These are phyloP conservation scores for Capreolus pygargus DNA, from an alignment of 2,113 vertebrate genomes.

Conservation along the genomic window DNA sequence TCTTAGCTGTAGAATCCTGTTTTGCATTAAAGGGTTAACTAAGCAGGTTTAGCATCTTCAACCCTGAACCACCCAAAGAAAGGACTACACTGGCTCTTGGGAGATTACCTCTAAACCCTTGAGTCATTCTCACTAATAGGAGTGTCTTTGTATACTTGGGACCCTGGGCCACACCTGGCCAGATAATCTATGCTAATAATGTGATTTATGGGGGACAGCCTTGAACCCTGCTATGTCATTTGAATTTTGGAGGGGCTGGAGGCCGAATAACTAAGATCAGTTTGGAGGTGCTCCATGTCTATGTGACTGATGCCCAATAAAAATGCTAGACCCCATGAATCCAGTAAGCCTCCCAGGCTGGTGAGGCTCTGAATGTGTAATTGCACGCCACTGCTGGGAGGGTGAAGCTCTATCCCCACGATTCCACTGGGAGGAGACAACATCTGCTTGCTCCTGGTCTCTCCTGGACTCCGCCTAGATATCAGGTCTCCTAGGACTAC, in stretches of 20 bases:
- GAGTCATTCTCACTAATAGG: too few species aligned
- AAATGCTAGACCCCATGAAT: background rate
- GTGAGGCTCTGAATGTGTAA: background rate
- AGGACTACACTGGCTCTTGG: background rate
- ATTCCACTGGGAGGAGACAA: too few species aligned
- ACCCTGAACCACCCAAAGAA: background rate
- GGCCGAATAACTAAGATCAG: background rate
- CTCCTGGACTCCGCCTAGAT: too few species aligned
- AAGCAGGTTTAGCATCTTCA: background rate
- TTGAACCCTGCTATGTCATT: background rate
- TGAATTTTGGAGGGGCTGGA: background rate
- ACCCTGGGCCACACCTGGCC: background rate
- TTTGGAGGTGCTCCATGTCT: too few species aligned
- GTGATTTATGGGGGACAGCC: too few species aligned
- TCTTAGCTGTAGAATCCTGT: background rate
- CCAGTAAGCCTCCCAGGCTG: background rate
- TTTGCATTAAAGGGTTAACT: background rate
- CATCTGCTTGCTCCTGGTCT: background rate
- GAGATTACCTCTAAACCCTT: too few species aligned
- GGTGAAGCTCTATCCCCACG: fast-evolving
- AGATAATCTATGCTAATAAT: background rate
- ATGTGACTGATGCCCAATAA: background rate
- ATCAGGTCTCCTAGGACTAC: too few species aligned
- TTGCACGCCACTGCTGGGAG: too few species aligned
- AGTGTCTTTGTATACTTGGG: background rate